Conservation (phyloP, 2,888 invertebrate species). For the Agonopterix subpropinquella region DNA sequence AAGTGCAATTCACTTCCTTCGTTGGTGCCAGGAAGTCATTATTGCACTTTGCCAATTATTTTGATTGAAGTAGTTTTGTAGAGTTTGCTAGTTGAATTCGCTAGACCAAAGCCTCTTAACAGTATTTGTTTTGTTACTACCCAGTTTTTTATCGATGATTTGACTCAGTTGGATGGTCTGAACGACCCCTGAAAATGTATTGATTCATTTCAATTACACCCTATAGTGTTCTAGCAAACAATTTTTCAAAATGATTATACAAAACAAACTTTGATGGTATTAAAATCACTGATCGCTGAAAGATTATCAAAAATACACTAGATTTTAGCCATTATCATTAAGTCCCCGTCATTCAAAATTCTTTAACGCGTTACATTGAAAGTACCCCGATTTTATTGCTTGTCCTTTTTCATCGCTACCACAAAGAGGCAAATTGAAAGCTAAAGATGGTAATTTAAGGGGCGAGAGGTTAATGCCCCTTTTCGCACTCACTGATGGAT, state of each 20-base stretch:
- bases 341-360: conserved; percentile 14
- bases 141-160: no score
- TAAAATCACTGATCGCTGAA: no score
- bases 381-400: conserved; percentile 42
- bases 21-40: conserved; percentile 34
- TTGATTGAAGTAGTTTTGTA: conserved; percentile 19
- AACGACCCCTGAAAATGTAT: no score
- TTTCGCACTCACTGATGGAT: conserved; percentile 62
- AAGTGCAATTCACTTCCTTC: conserved; percentile 22
- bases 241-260: no score
- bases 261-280: no score
- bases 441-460: conserved; percentile 71
- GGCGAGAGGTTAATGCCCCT: conserved; percentile 63
- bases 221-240: no score
- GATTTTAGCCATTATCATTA: conserved; percentile 1
- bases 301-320: no score
- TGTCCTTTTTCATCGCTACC: conserved; percentile 49
- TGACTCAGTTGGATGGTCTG: no score
- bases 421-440: conserved; percentile 71
- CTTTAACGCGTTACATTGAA: conserved; percentile 12
- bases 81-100: conserved; percentile 1
- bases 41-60: conserved; percentile 30
- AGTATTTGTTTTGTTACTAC: no score
- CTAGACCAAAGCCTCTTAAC: not conserved
- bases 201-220: no score